phyloP scores from a whole-genome alignment of 2,113 vertebrate species.

The Arenaria interpres region DNA sequence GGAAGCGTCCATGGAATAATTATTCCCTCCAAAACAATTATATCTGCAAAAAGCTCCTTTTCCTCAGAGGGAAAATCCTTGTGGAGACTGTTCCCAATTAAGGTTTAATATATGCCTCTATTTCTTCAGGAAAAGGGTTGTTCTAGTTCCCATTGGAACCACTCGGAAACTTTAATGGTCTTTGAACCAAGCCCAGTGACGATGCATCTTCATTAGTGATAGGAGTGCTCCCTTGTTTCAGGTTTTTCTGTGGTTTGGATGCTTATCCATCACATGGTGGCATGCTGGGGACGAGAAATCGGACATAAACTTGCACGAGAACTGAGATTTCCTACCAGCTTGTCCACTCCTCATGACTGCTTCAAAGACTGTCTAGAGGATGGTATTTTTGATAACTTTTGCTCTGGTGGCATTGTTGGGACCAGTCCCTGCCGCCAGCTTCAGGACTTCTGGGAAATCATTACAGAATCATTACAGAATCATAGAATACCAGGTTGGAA shows the following conservation, averaged over 20 bases:
- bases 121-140: slow-evolving; percentile 22
- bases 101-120: slow-evolving; percentile 25
- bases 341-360: neutral
- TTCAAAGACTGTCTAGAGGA: neutral
- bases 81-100: slow-evolving; percentile 49
- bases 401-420: neutral
- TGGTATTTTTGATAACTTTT: neutral
- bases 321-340: neutral
- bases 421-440: neutral
- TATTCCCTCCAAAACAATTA: slow-evolving; percentile 48
- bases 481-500: neutral
- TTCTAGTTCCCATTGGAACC: neutral
- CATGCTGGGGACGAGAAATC: neutral
- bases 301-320: neutral
- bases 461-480: neutral
- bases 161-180: neutral
- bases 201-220: slow-evolving; percentile 43
- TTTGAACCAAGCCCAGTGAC: slow-evolving; percentile 9
- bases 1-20: slow-evolving; percentile 11
- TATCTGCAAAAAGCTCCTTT: slow-evolving; percentile 35
- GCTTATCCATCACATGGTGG: slow-evolving; percentile 3
- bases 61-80: slow-evolving; percentile 34
- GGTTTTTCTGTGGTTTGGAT: slow-evolving; percentile 1
- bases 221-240: slow-evolving; percentile 2
- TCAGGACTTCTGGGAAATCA: neutral